phyloP scores from a whole-genome alignment of 2,888 invertebrate genomes.

The Tachina lurida region DNA sequence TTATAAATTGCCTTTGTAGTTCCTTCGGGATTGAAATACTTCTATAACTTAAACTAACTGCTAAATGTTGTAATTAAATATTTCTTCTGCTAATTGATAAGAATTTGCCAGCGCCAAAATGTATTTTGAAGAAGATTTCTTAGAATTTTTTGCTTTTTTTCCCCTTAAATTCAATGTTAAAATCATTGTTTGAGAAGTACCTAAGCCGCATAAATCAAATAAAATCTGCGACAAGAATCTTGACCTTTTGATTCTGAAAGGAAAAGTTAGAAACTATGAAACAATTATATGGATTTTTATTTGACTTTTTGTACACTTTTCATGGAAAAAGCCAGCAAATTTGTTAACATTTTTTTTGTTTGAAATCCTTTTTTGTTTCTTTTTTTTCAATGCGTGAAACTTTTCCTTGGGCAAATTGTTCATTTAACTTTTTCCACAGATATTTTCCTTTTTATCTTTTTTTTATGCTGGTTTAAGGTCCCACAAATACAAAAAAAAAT shows the following conservation, averaged over 20 bases:
- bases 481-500: neutral
- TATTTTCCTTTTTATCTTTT: neutral
- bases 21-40: too few relatives aligned
- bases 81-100: neutral
- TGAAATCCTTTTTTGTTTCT: neutral
- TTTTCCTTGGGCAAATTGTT: constrained; percentile 11
- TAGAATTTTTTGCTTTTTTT: neutral
- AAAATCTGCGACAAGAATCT: neutral
- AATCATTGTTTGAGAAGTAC: neutral
- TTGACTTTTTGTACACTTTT: neutral
- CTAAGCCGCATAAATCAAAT: constrained; percentile 25
- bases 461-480: neutral
- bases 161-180: neutral
- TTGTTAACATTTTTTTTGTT: neutral
- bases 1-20: neutral
- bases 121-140: neutral
- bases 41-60: too few relatives aligned
- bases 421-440: constrained; percentile 17
- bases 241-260: neutral
- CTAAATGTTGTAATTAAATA: neutral
- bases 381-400: constrained; percentile 1
- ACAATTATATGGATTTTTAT: neutral
- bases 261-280: neutral
- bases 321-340: neutral
- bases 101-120: neutral